These are phyloP conservation scores for Drosophila tani DNA, from an alignment of 1,140 invertebrate genomes.

Conservation along the genomic window DNA sequence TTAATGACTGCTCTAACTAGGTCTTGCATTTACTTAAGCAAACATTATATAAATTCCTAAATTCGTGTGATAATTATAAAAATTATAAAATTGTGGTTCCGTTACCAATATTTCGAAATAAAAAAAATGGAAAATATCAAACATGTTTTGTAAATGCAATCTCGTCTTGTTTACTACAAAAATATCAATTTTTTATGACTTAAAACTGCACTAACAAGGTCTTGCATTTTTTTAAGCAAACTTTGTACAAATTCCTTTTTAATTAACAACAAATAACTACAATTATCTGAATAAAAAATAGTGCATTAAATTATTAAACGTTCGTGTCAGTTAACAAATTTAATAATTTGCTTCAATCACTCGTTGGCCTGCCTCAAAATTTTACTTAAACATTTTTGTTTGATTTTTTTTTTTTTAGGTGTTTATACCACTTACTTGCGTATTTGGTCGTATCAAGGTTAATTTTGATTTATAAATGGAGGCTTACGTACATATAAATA, in stretches of 20 bases:
- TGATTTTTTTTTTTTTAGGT: slow-evolving; percentile 13
- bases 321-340: slow-evolving; percentile 16
- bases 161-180: no score
- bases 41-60: no score
- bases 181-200: no score
- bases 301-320: background rate
- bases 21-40: no score
- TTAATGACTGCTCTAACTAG: no score
- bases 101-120: background rate
- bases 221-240: no score
- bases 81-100: background rate
- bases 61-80: background rate
- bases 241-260: no score
- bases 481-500: slow-evolving; percentile 22
- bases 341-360: slow-evolving; percentile 7
- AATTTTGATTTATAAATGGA: slow-evolving; percentile 64
- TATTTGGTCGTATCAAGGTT: slow-evolving; percentile 74
- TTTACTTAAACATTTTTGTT: slow-evolving; percentile 14
- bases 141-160: no score
- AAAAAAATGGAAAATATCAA: no score
- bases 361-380: slow-evolving; percentile 37
- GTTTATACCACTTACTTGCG: slow-evolving; percentile 32
- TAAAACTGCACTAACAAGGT: no score
- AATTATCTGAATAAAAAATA: no score
- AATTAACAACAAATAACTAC: background rate